Base-by-base conservation (phyloP, 2,797 vertebrate genomes). In the Cetoscarus ocellatus region DNA sequence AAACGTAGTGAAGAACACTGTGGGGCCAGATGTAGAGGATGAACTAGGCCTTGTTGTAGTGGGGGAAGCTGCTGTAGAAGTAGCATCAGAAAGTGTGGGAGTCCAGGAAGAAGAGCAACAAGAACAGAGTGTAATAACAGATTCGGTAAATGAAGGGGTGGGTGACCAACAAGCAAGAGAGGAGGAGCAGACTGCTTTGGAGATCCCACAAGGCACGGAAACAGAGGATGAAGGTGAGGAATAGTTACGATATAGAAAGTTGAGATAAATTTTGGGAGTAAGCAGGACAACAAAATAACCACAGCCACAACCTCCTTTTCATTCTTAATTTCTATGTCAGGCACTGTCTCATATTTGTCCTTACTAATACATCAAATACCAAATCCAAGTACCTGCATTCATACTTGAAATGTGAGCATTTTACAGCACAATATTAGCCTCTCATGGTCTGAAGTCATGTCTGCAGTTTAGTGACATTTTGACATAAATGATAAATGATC, bases 151-250 rank as follows among this genome's bases (percentile, higher is more conserved):
- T 19, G 77, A 85, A 42, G 57, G 13, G 36, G 7, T 45, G 34
- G 66, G n/a, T 38, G 82, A 72, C 13, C 75, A 79, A 50, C 54
- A 63, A 61, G 52, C 42, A 42, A 77, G 19, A 69, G 80, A 70
- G 57, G 76, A 84, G 57, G 72, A 84, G 48, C 65, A 78, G 49
- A 53, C 38, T 39, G 17, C 55, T 39, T 7, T 17, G 36, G 80
- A 85, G 56, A 79, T 65, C 10, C 59, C 77, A 49, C 57, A 57
- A 10, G 44, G 47, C 42, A 65, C 27, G 50, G 52, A 78, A 65
- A 70, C 66, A 40, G 69, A 84, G 52, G 62, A 82, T 54, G 73
- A 80, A 86, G 91, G 92, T 93, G 83, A 91, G 88, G 80, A 56
- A 15, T 65, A 27, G 42, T 8, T 52, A 13, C 13, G 40, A 19